Conservation (phyloP, 2,888 invertebrate species). For the Drosophila histrio region DNA sequence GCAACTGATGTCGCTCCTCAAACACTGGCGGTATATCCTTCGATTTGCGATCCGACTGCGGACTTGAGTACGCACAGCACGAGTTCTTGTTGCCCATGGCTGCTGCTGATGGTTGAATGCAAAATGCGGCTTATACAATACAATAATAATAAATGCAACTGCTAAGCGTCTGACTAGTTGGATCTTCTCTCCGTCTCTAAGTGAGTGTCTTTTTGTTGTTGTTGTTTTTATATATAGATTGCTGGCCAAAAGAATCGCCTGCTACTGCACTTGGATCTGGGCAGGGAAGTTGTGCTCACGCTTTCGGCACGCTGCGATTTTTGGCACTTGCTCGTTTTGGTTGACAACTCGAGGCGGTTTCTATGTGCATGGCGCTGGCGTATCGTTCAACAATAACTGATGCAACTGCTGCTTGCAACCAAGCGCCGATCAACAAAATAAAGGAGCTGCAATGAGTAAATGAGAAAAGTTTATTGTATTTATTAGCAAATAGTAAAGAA, state of each 20-base stretch:
- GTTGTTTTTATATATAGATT: not conserved
- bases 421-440: conserved; percentile 26
- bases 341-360: conserved; percentile 44
- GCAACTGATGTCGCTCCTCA: conserved; percentile 86
- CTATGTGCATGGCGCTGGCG: conserved; percentile 74
- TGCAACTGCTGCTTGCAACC: conserved; percentile 46
- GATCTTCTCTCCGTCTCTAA: not conserved
- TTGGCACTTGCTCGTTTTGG: conserved; percentile 67
- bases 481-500: not conserved
- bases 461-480: no score
- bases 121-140: conserved; percentile 28
- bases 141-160: conserved; percentile 54
- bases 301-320: conserved; percentile 39
- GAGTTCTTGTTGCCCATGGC: conserved; percentile 92
- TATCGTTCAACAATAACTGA: conserved; percentile 67
- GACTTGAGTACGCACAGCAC: conserved; percentile 91
- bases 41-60: conserved; percentile 85
- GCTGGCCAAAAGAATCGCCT: conserved; percentile 10
- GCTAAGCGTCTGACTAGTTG: conserved; percentile 47
- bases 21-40: conserved; percentile 85
- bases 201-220: conserved; percentile 17
- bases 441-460: conserved; percentile 10
- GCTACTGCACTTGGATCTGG: conserved; percentile 5
- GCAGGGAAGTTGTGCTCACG: conserved; percentile 49
- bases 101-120: conserved; percentile 7